Conservation (phyloP, 1,140 invertebrate genomes). For the Phthorimaea operculella region DNA sequence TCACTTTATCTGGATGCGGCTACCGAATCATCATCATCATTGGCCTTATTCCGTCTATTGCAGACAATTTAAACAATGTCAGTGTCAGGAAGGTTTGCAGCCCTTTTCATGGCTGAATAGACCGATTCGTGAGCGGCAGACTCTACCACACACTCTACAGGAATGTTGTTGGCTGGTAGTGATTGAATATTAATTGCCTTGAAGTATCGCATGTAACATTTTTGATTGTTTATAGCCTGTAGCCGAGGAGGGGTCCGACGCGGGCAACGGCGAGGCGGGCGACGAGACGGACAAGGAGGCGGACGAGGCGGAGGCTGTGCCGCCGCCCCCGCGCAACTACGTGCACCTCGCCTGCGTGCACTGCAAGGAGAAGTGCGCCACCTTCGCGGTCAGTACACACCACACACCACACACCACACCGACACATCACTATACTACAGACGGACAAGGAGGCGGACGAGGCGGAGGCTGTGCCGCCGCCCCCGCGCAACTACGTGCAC, state of each 20-base stretch:
- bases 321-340: constrained; percentile 61
- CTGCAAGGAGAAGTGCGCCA: constrained; percentile 76
- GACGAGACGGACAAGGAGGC: constrained; percentile 63
- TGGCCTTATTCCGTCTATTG: no score
- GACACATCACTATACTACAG: no score
- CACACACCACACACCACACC: no score
- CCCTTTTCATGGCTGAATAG: no score
- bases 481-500: constrained; percentile 71
- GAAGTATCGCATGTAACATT: neutral
- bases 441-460: constrained; percentile 67
- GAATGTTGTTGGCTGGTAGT: neutral
- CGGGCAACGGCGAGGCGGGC: constrained; percentile 23
- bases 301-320: constrained; percentile 65
- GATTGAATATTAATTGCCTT: neutral
- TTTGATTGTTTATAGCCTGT: constrained; percentile 21
- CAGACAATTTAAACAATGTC: no score
- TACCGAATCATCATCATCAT: no score
- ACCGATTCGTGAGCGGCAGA: no score
- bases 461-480: constrained; percentile 59
- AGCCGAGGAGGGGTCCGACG: constrained; percentile 25
- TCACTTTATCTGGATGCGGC: no score
- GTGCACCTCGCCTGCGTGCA: constrained; percentile 80
- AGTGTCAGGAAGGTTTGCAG: no score
- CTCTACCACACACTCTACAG: no score
- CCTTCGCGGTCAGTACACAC: constrained; percentile 72